Evolutionary conservation across 2,888 invertebrate genomes (phyloP).

Genomic region (Ennomos fuscantarius): DNA sequence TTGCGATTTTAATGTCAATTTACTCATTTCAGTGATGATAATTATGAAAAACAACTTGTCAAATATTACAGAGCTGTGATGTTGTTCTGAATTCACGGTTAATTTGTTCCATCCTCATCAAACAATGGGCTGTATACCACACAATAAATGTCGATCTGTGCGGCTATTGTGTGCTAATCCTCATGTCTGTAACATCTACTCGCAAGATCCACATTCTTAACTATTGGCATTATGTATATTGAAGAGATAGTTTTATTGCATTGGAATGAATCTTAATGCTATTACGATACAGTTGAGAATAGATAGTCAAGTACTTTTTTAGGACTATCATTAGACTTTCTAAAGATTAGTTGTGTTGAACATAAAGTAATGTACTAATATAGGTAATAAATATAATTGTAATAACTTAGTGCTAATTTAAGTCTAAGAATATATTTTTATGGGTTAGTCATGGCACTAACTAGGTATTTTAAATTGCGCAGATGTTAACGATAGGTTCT

Average conservation of each 20-base stretch:
- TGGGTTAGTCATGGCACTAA: background rate
- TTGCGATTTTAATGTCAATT: too few relatives aligned
- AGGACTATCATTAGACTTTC: too few relatives aligned
- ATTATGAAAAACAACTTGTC: slow-evolving; percentile 21
- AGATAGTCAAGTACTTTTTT: too few relatives aligned
- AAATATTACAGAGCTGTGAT: slow-evolving; percentile 14
- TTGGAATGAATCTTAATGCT: background rate
- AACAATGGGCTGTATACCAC: slow-evolving; percentile 38
- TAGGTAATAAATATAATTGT: too few relatives aligned
- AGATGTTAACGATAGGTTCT: slow-evolving; percentile 8
- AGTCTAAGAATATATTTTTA: background rate
- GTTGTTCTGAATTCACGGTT: slow-evolving; percentile 22
- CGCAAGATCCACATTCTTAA: slow-evolving; percentile 23
- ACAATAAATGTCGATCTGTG: slow-evolving; percentile 44
- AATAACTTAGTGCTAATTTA: too few relatives aligned
- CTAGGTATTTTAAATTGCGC: slow-evolving; percentile 3
- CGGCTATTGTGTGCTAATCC: slow-evolving; percentile 51
- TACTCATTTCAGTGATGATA: background rate
- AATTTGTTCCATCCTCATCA: slow-evolving; percentile 32
- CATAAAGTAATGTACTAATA: too few relatives aligned
- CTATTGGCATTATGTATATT: slow-evolving; percentile 13
- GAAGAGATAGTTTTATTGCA: background rate
- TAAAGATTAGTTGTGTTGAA: too few relatives aligned
- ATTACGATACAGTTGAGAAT: too few relatives aligned
- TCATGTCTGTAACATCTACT: slow-evolving; percentile 34